Evolutionary conservation across 1,140 invertebrate species (phyloP).

Genomic region (Drosophila carrolli): DNA sequence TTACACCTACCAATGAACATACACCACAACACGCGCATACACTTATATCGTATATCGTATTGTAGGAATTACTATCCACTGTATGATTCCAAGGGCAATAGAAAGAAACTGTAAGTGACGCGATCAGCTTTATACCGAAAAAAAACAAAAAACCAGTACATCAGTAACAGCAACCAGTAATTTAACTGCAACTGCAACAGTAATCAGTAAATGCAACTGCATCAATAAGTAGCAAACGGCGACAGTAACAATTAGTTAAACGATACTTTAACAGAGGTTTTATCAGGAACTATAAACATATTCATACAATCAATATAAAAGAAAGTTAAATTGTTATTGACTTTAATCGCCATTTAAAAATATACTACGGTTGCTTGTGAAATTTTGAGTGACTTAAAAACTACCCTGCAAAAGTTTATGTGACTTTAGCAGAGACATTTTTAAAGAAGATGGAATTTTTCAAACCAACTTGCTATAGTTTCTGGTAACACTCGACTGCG

Average conservation of each 20-base stretch:
- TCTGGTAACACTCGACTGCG: slow-evolving; percentile 1
- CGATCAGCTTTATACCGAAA: slow-evolving; percentile 20
- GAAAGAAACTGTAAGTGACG: slow-evolving; percentile 77
- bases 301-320: too few species aligned
- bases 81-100: slow-evolving; percentile 84
- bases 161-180: slow-evolving; percentile 39
- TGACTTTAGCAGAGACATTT: neutral
- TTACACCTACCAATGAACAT: slow-evolving; percentile 4
- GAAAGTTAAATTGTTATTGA: too few species aligned
- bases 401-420: too few species aligned
- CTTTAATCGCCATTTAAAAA: neutral
- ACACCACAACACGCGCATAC: slow-evolving; percentile 28
- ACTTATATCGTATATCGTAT: slow-evolving; percentile 38
- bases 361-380: too few species aligned
- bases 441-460: neutral
- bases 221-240: slow-evolving; percentile 8
- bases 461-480: neutral
- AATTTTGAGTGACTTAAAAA: too few species aligned
- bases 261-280: neutral
- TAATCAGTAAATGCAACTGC: slow-evolving; percentile 38
- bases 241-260: neutral
- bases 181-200: slow-evolving; percentile 31
- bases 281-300: neutral
- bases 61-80: slow-evolving; percentile 84
- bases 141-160: slow-evolving; percentile 2